Base-by-base conservation (phyloP, 2,113 vertebrate genomes). In the Ancistrus triradiatus region DNA sequence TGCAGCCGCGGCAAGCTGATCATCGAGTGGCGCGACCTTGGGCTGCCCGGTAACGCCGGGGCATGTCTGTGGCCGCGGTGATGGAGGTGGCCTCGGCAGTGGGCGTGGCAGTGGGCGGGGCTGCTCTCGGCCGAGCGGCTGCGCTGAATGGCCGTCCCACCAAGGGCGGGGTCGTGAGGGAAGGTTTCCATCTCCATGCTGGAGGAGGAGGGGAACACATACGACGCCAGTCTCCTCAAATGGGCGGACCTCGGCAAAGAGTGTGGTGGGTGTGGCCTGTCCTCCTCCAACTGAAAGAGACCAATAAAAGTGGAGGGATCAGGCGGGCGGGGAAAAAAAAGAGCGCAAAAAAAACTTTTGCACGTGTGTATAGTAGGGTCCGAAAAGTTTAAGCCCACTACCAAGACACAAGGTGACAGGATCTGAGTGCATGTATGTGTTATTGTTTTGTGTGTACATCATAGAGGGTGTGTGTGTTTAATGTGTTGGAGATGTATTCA, bases 121-220 rank as follows among this genome's bases (percentile, higher is more conserved):
- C 94, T 98, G 89, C 95, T 98, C 90, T 98, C 95, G n/a, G 95
- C 95, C 4, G 95, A 98, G 86, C 95, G 94, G 89, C 95, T 98
- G 87, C 95, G 91, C 90, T 98, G 95, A 89, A 98, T 94, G 90
- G 97, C 94, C 88, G 92, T 87, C 35, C 60, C 65, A 83, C 87
- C 84, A 77, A 89, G 84, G 70, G 88, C 79, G 60, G 65, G 69
- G 48, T 75, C 76, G 69, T 96, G 94, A 66, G 96, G 95, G 76
- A 96, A 96, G 78, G 92, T 92, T 88, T 98, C 96, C 66, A 94
- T 95, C 88, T 98, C 96, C 91, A 98, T 87, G 74, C 94, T 93
- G 84, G 93, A 92, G 86, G 96, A 98, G 87, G 95, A 97, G 87
- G 95, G 97, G 91, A 98, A 98, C 85, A 98, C 92, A 84, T 95